These are phyloP conservation scores for Hydrocynus forskahlii DNA, from an alignment of 2,797 vertebrate species.

Conservation along the genomic window DNA sequence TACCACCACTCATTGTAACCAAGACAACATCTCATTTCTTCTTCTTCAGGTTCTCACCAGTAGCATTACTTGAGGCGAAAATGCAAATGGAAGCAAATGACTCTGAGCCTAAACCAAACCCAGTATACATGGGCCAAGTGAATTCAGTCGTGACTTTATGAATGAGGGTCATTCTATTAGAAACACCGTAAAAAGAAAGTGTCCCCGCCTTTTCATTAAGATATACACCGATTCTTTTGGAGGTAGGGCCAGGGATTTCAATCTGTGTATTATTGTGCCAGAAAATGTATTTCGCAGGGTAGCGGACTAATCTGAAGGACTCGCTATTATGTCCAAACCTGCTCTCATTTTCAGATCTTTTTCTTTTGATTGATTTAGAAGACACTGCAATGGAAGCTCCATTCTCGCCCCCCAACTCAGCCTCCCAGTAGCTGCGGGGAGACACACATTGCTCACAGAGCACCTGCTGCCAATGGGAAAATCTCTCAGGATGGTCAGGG, in stretches of 20 bases:
- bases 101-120: constrained; percentile 40
- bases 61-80: neutral
- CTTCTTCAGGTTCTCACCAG: neutral
- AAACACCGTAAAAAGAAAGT: constrained; percentile 40
- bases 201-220: constrained; percentile 40
- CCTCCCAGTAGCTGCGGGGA: constrained; percentile 48
- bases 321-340: constrained; percentile 43
- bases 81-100: constrained; percentile 32
- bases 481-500: constrained; percentile 22
- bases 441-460: constrained; percentile 27
- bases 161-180: constrained; percentile 46
- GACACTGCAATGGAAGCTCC: constrained; percentile 42
- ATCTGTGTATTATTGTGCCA: constrained; percentile 27
- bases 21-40: constrained; percentile 12
- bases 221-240: constrained; percentile 48
- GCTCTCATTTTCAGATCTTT: neutral
- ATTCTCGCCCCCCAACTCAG: neutral
- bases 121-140: constrained; percentile 35
- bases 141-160: constrained; percentile 35
- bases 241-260: neutral
- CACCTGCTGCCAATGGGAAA: constrained; percentile 22
- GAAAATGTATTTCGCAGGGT: neutral
- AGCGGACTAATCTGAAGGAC: constrained; percentile 42
- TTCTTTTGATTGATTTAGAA: constrained; percentile 39
- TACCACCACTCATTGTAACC: neutral